phyloP scores from a whole-genome alignment of 2,113 vertebrate species.

The Rallus limicola region DNA sequence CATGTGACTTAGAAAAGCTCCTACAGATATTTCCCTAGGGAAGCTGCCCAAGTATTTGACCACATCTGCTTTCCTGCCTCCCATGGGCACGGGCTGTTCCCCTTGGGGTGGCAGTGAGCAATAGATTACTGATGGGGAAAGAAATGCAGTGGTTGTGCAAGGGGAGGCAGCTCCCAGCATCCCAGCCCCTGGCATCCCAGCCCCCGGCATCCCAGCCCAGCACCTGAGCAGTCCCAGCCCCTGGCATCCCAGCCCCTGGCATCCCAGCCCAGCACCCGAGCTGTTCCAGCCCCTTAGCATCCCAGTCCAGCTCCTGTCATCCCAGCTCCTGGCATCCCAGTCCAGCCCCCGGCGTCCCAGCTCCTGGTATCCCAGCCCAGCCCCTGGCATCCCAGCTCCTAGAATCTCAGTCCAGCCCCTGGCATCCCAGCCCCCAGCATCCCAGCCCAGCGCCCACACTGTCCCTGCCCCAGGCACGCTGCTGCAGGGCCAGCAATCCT shows the following conservation, averaged over 20 bases:
- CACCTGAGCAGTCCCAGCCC: too few relatives aligned
- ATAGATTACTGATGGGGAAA: conserved; percentile 6
- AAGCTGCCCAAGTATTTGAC: conserved; percentile 47
- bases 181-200: not conserved
- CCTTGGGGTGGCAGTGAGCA: not conserved
- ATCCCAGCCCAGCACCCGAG: too few relatives aligned
- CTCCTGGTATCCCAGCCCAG: too few relatives aligned
- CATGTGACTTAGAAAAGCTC: not conserved
- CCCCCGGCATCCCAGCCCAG: too few relatives aligned
- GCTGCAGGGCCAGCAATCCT: not conserved
- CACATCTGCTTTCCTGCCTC: conserved; percentile 39
- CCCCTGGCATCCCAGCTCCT: too few relatives aligned
- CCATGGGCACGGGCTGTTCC: not conserved
- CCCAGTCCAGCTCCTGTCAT: not conserved
- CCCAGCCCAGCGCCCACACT: not conserved
- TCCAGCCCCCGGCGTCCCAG: not conserved
- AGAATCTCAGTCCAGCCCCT: too few relatives aligned
- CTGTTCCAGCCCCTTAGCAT: too few relatives aligned
- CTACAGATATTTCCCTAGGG: not conserved
- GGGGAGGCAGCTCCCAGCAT: not conserved
- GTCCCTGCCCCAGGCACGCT: not conserved
- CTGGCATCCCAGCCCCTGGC: too few relatives aligned
- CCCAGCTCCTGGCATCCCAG: not conserved
- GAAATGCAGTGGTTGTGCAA: conserved; percentile 18
- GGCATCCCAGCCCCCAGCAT: too few relatives aligned